A percentile compares a stretch with the other conserved stretches of the same genome.
These are phyloP conservation scores for Pandemis corylana DNA, from an alignment of 2,888 invertebrate genomes.

Conservation along the genomic window DNA sequence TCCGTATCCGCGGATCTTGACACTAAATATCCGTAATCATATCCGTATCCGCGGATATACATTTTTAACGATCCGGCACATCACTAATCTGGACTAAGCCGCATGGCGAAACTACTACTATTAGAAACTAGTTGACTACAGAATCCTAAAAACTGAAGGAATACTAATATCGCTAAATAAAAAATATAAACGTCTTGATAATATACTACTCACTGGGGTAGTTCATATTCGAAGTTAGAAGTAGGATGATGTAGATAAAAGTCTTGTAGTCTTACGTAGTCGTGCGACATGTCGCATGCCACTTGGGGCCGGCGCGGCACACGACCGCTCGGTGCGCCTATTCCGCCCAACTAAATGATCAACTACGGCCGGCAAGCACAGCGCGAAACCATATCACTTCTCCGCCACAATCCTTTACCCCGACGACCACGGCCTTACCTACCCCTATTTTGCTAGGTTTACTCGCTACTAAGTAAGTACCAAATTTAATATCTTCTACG, in stretches of 20 bases:
- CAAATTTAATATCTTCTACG: too few relatives aligned
- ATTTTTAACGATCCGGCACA: too few relatives aligned
- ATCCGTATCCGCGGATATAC: too few relatives aligned
- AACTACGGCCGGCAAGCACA: neutral
- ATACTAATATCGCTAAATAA: neutral
- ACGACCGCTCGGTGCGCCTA: conserved; percentile 49
- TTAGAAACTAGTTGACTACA: too few relatives aligned
- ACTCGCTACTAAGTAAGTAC: neutral
- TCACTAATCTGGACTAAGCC: too few relatives aligned
- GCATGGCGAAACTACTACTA: too few relatives aligned
- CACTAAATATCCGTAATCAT: too few relatives aligned
- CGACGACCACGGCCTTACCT: neutral
- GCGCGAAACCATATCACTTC: conserved; percentile 9
- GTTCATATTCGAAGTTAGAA: conserved; percentile 55
- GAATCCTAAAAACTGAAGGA: neutral
- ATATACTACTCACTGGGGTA: conserved; percentile 59
- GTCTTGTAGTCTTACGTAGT: conserved; percentile 61
- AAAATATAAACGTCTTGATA: neutral
- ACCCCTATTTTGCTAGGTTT: conserved; percentile 8
- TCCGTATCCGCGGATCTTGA: too few relatives aligned
- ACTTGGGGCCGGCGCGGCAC: conserved; percentile 38
- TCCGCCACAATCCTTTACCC: conserved; percentile 1
- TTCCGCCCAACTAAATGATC: conserved; percentile 46
- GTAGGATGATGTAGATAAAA: conserved; percentile 60
- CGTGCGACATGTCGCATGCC: conserved; percentile 67